Evolutionary conservation across 2,797 vertebrate species (phyloP), one percentile per base, ranked within the genome.

Genomic region (Sebastes nivosus): DNA sequence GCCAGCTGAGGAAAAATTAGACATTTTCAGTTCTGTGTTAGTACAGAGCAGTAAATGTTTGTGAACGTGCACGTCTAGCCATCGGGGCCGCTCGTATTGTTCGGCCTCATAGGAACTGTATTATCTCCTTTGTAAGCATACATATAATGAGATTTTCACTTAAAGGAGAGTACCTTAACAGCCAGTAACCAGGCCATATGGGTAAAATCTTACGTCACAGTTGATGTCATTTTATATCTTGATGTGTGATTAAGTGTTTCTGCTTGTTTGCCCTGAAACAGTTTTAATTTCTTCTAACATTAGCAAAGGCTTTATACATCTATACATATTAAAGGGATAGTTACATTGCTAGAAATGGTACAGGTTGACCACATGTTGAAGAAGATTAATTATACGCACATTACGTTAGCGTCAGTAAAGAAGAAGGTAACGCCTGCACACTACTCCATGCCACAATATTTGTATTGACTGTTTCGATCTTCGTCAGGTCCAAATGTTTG

Each of bases 41-140:
- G 71, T 42, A 60, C 52, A 72, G 20, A 69, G 24, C 46, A 75
- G 55, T 69, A 70, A 59, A 72, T 79, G 58, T 85, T 87, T 86
- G 63, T 65, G n/a, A 86, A 79, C 2, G n/a, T 67, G 14, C 55
- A 75, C 57, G 20, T 71, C 8, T 34, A 61, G 60, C 67, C 36
- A 34, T 6, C 3, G 57, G 74, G 46, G 25, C 25, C 6, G 13
- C 54, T 74, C 18, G 25, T 67, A 2, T 72, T 69, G 52, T 81
- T 87, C 30, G 2, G 18, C 24, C 61, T 80, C 25, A 67, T 27
- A 55, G 32, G 20, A 66, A 60, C 11, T 50, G 36, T 20, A 36
- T 70, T 36, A 71, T 52, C 22, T 70, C 0, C 20, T 54, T 46
- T 34, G 29, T 65, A 27, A 52, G 12, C 4, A 59, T 10, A 24